Evolutionary conservation across 53 echinoderm and acorn worm genomes (phyloP), one percentile per base, ranked within the genome.

Genomic region (Zoroaster sp.): DNA sequence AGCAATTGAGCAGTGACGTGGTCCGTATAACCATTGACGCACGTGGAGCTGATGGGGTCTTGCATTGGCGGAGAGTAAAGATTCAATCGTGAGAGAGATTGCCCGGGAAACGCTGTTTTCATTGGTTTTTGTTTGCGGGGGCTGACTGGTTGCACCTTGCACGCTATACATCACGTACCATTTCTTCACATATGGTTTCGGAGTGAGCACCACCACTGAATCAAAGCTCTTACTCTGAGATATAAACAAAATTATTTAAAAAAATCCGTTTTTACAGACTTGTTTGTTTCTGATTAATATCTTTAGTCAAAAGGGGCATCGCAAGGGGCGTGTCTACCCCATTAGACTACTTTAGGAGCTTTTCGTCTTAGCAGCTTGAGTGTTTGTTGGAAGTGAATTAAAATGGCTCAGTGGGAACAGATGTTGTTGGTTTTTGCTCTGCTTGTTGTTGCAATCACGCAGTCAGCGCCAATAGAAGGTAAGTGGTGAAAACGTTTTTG

Each of bases 401-500:
- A 14, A 28, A 85, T 85, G 85, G 40, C 70, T 34, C 40, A 37
- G 35, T 71, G 85, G 85, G 10, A 31, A 6, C 49, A 44, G 51
- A n/a, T 49, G 41, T 35, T 71, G 14, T 17, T 66, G 70, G 47
- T 70, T 49, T 13, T 85, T 44, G 70, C 49, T 25, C n/a, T 47
- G 51, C 18, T 85, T 15, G 70, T 71, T 49, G 32, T 85, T 36
- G 85, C 71, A 17, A 18, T 71, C 33, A 70, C 70, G 1, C 5
- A 46, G 36, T 69, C 85, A 5, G 85, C 85, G 5, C 85, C 85
- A 3, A 42, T 70, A 3, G 44, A 69, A 85, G 85, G 85, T 85
- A 85, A 44, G 85, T 68, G 25, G 30, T 21, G 23, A 59, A 28
- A 59, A 59, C 25, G 2, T 59, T 59, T 28, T n/a, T 0, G 28